These are phyloP conservation scores for Gallirallus australis DNA, from an alignment of 2,797 vertebrate species.

Conservation along the genomic window DNA sequence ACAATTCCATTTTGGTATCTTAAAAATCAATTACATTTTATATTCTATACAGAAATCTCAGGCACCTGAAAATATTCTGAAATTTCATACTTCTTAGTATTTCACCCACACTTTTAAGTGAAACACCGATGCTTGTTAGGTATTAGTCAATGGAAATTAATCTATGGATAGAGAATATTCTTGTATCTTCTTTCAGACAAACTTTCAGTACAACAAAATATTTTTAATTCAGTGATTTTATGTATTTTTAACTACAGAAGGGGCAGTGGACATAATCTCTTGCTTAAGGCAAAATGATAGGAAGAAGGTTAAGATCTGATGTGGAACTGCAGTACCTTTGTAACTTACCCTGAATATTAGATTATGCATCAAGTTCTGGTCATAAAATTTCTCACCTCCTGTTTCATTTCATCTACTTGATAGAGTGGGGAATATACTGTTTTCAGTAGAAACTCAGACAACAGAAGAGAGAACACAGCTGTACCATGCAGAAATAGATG, in stretches of 20 bases:
- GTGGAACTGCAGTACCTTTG: neutral
- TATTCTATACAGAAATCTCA: neutral
- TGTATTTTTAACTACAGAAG: neutral
- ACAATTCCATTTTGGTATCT: neutral
- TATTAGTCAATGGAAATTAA: neutral
- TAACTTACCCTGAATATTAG: neutral
- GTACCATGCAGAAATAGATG: slow-evolving; percentile 96
- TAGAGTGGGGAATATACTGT: slow-evolving; percentile 95
- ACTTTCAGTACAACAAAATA: neutral
- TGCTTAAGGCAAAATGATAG: neutral
- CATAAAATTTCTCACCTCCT: neutral
- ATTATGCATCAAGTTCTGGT: neutral
- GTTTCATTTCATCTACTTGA: neutral
- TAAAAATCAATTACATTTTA: neutral
- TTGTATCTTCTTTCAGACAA: neutral
- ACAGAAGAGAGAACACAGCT: slow-evolving; percentile 95
- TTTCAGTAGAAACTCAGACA: slow-evolving; percentile 97
- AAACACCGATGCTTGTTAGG: neutral
- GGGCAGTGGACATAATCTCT: neutral
- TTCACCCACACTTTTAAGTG: neutral
- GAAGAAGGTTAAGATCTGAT: neutral
- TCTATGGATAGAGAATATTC: neutral
- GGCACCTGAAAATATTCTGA: neutral
- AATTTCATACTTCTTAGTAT: neutral
- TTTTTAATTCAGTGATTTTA: neutral